Evolutionary conservation across 2,888 invertebrate species (phyloP), one percentile per base, ranked within the genome.

Genomic region (Coelopa pilipes): DNA sequence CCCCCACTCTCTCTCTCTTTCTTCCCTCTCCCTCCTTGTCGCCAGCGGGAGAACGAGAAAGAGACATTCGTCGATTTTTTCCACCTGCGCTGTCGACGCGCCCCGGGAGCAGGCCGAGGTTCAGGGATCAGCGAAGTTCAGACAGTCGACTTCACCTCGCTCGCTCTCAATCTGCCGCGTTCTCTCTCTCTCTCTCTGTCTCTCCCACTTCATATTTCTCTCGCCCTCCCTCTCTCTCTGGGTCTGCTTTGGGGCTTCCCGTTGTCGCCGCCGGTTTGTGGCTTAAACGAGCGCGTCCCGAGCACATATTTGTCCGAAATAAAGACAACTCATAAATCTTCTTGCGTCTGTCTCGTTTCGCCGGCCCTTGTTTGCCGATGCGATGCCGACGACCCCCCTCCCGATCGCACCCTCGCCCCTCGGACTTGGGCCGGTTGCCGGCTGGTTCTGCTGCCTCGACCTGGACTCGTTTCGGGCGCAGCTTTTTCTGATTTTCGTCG

Each of bases 291-390:
- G 68, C 55, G 34, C 21, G 67, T 10, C 57, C 24, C 24, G 75
- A 47, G 76, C 76, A 83, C 82, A 82, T 83, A 83, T 81, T 83
- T 81, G 76, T 82, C 82, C 83, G 83, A 80, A 69, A 74, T 74
- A 76, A 74, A 76, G 77, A 78, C 77, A 79, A 78, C 82, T 82
- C 83, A 82, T 82, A 82, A 83, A 83, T 82, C 82, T 83, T 77
- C 74, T 21, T 17, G 46, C 19, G 59, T 17, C 13, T 4, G 53
- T 15, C 53, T n/a, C n/a, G 53, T 45, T 4, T 45, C 24, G 47
- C 17, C 10, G 15, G 65, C 45, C 17, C 21, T 65, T 72, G 65
- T 72, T 65, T 72, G 66, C 65, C 57, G 47, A 57, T 72, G 65
- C 66, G 65, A 53, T 72, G 21, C 53, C 45, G 60, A 47, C 53